These are phyloP conservation scores for Pseudanteris insignis DNA, from an alignment of 2,888 invertebrate species.

Conservation along the genomic window DNA sequence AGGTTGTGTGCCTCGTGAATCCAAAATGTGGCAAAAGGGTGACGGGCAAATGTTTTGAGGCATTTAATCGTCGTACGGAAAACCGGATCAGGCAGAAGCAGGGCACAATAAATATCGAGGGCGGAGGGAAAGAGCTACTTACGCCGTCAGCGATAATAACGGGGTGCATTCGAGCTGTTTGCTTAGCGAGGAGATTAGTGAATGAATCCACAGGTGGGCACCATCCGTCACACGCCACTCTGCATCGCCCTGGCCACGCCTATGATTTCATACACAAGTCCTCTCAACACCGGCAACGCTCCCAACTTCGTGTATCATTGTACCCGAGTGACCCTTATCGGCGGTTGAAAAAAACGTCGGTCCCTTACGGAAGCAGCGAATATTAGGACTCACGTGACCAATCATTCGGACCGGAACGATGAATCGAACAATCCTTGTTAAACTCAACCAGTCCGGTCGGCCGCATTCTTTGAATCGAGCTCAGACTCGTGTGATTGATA, in stretches of 20 bases:
- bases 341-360: too few relatives aligned
- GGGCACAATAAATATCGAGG: constrained; percentile 60
- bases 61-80: constrained; percentile 52
- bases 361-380: too few relatives aligned
- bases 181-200: constrained; percentile 67
- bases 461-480: constrained; percentile 30
- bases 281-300: constrained; percentile 17
- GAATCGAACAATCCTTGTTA: constrained; percentile 11
- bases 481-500: constrained; percentile 21
- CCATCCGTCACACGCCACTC: constrained; percentile 63
- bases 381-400: too few relatives aligned
- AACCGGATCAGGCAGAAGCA: constrained; percentile 39
- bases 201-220: constrained; percentile 67
- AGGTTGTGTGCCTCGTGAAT: constrained; percentile 41
- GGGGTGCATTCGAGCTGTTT: constrained; percentile 65
- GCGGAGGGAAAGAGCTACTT: constrained; percentile 56
- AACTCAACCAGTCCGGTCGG: constrained; percentile 10
- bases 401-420: too few relatives aligned
- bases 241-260: constrained; percentile 58
- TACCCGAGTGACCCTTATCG: background rate
- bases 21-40: constrained; percentile 53
- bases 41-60: constrained; percentile 52
- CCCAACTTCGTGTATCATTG: constrained; percentile 14
- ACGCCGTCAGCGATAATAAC: constrained; percentile 66
- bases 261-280: constrained; percentile 48